These are phyloP conservation scores for Microtus oregoni DNA, from an alignment of 2,113 vertebrate genomes.

Conservation along the genomic window DNA sequence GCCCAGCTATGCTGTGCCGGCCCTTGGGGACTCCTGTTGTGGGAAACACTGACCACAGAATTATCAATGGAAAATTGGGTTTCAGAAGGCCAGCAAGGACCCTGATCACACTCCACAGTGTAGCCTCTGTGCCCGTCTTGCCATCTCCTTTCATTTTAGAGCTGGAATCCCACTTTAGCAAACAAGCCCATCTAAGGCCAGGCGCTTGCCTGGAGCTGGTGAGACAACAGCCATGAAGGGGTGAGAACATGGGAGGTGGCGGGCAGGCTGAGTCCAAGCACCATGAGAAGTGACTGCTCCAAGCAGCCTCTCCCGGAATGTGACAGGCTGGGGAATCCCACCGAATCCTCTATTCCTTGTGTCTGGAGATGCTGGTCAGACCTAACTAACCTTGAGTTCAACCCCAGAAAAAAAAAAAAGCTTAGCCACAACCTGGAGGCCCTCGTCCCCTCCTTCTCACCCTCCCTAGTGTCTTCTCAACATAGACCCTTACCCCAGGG, in stretches of 20 bases:
- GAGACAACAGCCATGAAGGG: background rate
- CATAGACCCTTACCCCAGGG: background rate
- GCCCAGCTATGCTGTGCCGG: background rate
- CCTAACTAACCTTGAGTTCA: background rate
- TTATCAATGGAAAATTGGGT: background rate
- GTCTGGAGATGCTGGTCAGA: background rate
- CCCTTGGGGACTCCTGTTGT: background rate
- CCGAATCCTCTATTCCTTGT: background rate
- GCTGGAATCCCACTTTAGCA: background rate
- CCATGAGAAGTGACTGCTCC: background rate
- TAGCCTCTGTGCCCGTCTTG: accelerated
- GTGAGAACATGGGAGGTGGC: too few relatives aligned
- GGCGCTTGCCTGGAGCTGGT: background rate
- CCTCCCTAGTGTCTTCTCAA: background rate
- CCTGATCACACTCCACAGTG: too few relatives aligned
- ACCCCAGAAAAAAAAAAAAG: background rate
- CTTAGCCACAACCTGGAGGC: background rate
- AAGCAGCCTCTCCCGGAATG: background rate
- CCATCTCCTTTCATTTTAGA: background rate
- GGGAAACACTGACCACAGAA: background rate
- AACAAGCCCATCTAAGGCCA: background rate
- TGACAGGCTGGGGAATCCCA: background rate
- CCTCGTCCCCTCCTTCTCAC: background rate
- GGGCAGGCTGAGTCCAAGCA: background rate
- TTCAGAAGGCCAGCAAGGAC: background rate